Base-by-base conservation (phyloP, 2,888 invertebrate genomes). In the Amiota communis region DNA sequence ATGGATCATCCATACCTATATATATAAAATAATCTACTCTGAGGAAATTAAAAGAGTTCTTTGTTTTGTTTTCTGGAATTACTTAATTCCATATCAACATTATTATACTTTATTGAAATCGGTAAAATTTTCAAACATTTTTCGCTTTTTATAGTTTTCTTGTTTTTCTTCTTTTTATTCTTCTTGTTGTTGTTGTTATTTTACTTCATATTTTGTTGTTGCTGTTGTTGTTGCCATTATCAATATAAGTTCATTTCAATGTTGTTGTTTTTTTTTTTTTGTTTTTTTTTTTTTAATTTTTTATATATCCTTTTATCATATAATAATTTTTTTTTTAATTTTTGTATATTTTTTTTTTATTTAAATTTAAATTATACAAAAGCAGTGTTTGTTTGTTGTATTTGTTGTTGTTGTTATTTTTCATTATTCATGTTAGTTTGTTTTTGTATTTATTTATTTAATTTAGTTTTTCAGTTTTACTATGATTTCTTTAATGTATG, bases 301-400 rank as follows among this genome's bases (percentile, higher is more conserved):
- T 56, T 71, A 76, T 72, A 57, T 70, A 48, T 64, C 20, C 20
- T 68, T 80, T 79, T 78, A 78, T 81, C 83, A 75, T 83, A 78
- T 77, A 74, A 79, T 81, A 74, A 71, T 80, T 79, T 83, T 78
- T 81, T 74, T 74, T 51, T 76, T 77, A 72, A 36, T 36, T 74
- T 75, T 70, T 67, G 83, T 85, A 78, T 84, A 81, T 80, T 67
- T 76, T 72, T 68, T 82, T 86, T 86, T 79, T 85, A 81, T 81
- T 87, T 87, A 82, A 86, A 85, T 86, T 88, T 87, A 87, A 87
- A 87, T 85, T 85, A 87, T 87, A 87, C 84, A 87, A 87, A 87
- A 87, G 87, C 88, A 87, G 87, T 87, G 83, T 87, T 87, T 85
- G 83, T 81, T 79, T 63, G 49, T 80, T 76, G 36, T 36, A 4